Evolutionary conservation across 1,140 invertebrate species (phyloP), one percentile per base, ranked within the genome.

Genomic region (Atta colombica): DNA sequence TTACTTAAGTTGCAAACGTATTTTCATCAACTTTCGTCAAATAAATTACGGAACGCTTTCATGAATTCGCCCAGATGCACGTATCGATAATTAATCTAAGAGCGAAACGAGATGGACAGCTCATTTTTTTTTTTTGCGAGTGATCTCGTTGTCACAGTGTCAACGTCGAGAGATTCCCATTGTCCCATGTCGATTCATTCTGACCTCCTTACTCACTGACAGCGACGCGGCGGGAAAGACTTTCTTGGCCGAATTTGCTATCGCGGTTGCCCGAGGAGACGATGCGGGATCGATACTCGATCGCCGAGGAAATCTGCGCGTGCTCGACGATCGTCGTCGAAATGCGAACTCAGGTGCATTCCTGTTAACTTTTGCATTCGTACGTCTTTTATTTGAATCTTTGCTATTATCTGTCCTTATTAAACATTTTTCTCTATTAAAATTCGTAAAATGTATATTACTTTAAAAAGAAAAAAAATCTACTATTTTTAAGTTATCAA

Each of bases 131-230:
- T 21, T 18, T 25, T 49, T 39, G 55, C 53, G 25, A 14, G 3
- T 31, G n/a, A 14, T 45, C n/a, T 74, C 77, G 63, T 80, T 84
- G 39, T 81, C 69, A 2, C 75, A 25, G 31, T 75, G 74, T 75
- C 84, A 85, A 81, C 84, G 60, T 63, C 63, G 61, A 60, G 12
- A 74, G 78, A 89, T 89, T 25, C 68, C 81, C 88, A 87, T 89
- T 89, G 89, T 90, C 72, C 78, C 86, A 69, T 74, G 81, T 85
- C 89, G 87, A 89, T 89, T 87, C 63, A 88, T 89, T 60, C 85
- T 90, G 89, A 89, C 88, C 89, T 87, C 68, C 82, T 90, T 90
- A 86, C 31, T 75, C 85, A 60, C 58, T 35, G 8, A 45, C 10
- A 7, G 39, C 39, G 8, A 45, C 39, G 39, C 39, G 45, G 18